phyloP scores from a whole-genome alignment of 2,113 vertebrate species.

The Hemicordylus capensis region DNA sequence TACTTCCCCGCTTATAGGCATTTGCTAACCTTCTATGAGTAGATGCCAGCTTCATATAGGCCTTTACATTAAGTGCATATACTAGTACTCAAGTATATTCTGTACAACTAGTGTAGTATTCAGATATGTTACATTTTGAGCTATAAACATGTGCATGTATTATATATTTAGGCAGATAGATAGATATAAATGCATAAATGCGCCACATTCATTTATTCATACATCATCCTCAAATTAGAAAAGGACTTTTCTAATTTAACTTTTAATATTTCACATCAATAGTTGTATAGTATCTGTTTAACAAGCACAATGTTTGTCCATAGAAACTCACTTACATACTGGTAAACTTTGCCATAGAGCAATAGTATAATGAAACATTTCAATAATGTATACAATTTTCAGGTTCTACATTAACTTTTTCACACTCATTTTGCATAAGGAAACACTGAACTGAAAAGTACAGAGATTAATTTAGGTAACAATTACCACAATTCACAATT shows the following conservation, averaged over 20 bases:
- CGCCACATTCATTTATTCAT: background rate
- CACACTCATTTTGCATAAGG: slow-evolving; percentile 60
- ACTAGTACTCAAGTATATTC: background rate
- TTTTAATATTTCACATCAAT: background rate
- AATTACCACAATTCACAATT: slow-evolving; percentile 81
- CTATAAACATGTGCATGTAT: background rate
- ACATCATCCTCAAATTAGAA: background rate
- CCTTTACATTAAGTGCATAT: background rate
- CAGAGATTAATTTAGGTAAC: slow-evolving; percentile 81
- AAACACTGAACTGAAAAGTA: slow-evolving; percentile 70
- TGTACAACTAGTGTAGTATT: background rate
- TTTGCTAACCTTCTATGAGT: background rate
- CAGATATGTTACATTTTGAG: background rate
- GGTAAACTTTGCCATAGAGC: slow-evolving; percentile 35
- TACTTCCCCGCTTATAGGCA: too few species aligned
- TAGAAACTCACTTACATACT: slow-evolving; percentile 35
- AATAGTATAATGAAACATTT: slow-evolving; percentile 46
- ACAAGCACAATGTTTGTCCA: background rate
- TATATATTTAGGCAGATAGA: too few species aligned
- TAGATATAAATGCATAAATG: too few species aligned
- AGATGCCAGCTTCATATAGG: background rate
- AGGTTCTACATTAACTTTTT: slow-evolving; percentile 67
- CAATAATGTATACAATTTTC: slow-evolving; percentile 61
- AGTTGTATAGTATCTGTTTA: background rate
- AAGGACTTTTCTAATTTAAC: too few species aligned